Conservation (phyloP, 2,113 vertebrate genomes). For the Synodontis membranacea region DNA sequence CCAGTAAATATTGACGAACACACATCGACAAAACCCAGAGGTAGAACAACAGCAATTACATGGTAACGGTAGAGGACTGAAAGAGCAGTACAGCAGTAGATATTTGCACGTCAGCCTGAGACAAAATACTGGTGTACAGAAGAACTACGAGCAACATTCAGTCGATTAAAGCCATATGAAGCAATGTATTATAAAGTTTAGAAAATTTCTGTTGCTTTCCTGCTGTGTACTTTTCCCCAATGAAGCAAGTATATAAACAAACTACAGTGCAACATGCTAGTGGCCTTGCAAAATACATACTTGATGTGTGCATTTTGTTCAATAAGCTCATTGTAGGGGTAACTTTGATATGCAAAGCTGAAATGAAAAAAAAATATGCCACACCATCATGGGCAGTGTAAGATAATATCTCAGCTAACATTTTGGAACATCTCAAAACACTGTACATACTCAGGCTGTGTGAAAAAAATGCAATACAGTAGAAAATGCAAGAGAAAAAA, state of each 20-base stretch:
- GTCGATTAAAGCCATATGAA: neutral
- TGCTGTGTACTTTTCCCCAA: neutral
- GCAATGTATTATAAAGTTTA: neutral
- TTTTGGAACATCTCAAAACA: neutral
- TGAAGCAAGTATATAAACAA: neutral
- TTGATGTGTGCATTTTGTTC: neutral
- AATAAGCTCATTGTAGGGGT: neutral
- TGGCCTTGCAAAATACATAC: too few relatives aligned
- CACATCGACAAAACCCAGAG: neutral
- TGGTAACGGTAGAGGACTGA: neutral
- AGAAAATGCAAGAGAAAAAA: too few relatives aligned
- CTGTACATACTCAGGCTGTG: neutral
- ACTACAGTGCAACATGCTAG: neutral
- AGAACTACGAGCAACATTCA: neutral
- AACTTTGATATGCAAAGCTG: neutral
- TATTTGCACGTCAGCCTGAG: neutral
- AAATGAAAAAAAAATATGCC: neutral
- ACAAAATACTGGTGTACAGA: neutral
- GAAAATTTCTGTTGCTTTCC: neutral
- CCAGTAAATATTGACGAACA: neutral
- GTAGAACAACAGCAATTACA: neutral
- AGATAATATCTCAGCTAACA: slow-evolving; percentile 1
- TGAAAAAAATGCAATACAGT: neutral
- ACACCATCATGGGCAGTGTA: neutral
- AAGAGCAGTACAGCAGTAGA: neutral